Conservation (phyloP, 2,888 invertebrate genomes). For the Glyphotaelius pellucidus region DNA sequence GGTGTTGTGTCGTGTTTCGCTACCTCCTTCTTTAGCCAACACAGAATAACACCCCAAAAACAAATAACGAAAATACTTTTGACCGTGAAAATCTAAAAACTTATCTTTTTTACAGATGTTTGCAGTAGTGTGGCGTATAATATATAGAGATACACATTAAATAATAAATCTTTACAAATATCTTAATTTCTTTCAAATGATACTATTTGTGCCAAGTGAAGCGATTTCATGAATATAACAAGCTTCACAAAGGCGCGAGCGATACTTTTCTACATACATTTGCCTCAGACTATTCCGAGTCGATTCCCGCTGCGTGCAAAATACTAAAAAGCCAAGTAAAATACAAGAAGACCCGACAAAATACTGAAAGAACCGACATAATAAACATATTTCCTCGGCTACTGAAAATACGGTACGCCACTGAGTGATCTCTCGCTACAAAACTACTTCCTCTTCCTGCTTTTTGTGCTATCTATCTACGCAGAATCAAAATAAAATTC, state of each 20-base stretch:
- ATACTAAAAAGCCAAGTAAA: neutral
- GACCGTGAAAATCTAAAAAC: too few relatives aligned
- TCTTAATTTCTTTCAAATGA: too few relatives aligned
- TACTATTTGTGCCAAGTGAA: neutral
- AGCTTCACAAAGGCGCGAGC: neutral
- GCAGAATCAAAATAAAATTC: neutral
- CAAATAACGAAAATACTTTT: too few relatives aligned
- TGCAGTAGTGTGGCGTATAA: too few relatives aligned
- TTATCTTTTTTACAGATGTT: too few relatives aligned
- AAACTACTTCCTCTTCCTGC: slow-evolving; percentile 62
- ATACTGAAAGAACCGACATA: slow-evolving; percentile 6
- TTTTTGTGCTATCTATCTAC: slow-evolving; percentile 34
- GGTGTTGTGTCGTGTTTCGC: too few relatives aligned
- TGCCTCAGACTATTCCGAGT: slow-evolving; percentile 15
- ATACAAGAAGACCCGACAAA: slow-evolving; percentile 5
- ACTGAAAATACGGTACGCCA: slow-evolving; percentile 35
- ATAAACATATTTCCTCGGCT: neutral
- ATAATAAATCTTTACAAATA: too few relatives aligned
- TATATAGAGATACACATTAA: too few relatives aligned
- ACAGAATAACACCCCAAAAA: too few relatives aligned
- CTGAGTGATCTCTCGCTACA: slow-evolving; percentile 53
- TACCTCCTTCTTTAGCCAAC: too few relatives aligned
- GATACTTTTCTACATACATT: slow-evolving; percentile 30
- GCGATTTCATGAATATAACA: neutral
- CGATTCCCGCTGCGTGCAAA: slow-evolving; percentile 12